Conservation (phyloP, 2,888 invertebrate species). For the Eupsilia transversa region DNA sequence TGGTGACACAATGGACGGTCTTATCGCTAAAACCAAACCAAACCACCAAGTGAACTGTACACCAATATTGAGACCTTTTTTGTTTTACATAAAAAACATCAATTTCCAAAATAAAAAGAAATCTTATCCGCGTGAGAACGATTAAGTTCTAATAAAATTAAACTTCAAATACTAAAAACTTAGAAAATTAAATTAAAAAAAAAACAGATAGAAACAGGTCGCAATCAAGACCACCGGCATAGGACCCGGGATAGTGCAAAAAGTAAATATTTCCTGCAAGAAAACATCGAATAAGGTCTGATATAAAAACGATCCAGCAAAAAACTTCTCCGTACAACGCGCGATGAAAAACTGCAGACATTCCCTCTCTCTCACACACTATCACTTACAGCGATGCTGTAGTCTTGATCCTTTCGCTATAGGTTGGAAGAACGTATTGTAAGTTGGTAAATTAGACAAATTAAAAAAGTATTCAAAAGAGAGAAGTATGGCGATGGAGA, state of each 20-base stretch:
- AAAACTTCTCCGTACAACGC: slow-evolving; percentile 75
- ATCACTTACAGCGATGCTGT: slow-evolving; percentile 66
- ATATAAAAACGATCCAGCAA: slow-evolving; percentile 82
- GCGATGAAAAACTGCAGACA: slow-evolving; percentile 83
- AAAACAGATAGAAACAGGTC: slow-evolving; percentile 36
- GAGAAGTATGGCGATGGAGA: neutral
- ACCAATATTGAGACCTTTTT: too few relatives aligned
- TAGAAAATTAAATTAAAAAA: slow-evolving; percentile 22
- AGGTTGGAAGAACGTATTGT: neutral
- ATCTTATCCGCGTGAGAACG: too few relatives aligned
- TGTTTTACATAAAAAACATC: too few relatives aligned
- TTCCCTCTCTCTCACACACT: slow-evolving; percentile 81
- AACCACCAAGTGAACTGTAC: too few relatives aligned
- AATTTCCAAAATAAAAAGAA: too few relatives aligned
- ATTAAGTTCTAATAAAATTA: slow-evolving; percentile 25
- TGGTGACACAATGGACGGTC: too few relatives aligned
- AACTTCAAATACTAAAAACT: slow-evolving; percentile 21
- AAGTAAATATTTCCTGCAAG: slow-evolving; percentile 79
- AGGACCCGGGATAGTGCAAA: slow-evolving; percentile 65
- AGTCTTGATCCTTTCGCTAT: slow-evolving; percentile 80
- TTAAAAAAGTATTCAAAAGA: neutral
- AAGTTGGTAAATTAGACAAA: neutral
- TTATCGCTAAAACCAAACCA: too few relatives aligned
- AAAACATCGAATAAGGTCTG: slow-evolving; percentile 76
- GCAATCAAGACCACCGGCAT: slow-evolving; percentile 79